Percentiles rank a stretch among this genome's conserved stretches.
phyloP scores from a whole-genome alignment of 2,113 vertebrate species.

The Calidris pygmaea region DNA sequence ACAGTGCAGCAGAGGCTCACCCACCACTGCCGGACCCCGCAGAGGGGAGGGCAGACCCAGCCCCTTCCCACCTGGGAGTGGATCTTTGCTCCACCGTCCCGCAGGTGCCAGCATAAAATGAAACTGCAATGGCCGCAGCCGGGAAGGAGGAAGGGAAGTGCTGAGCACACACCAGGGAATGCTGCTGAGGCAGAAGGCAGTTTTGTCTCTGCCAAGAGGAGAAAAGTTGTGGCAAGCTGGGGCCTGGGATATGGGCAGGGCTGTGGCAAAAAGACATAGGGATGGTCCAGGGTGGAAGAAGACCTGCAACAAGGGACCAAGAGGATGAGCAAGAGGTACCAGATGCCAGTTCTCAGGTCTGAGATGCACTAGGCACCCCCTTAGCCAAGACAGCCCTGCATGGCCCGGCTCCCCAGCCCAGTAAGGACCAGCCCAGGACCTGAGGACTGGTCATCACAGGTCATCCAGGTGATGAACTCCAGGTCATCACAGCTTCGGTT shows the following conservation, averaged over 20 bases:
- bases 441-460: background rate
- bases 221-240: rapidly evolving
- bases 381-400: background rate
- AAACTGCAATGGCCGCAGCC: background rate
- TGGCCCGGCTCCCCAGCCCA: rapidly evolving
- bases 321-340: background rate
- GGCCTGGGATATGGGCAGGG: background rate
- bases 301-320: background rate
- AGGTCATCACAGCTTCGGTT: background rate
- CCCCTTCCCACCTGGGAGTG: background rate
- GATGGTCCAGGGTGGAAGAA: background rate
- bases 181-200: background rate
- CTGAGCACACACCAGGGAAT: rapidly evolving
- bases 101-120: rapidly evolving
- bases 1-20: background rate
- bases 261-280: background rate
- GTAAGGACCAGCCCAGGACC: background rate
- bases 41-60: background rate
- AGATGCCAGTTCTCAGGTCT: background rate
- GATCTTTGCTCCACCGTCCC: background rate
- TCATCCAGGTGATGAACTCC: background rate
- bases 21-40: rapidly evolving
- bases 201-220: background rate
- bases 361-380: background rate
- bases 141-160: background rate